phyloP scores from a whole-genome alignment of 2,888 invertebrate genomes.

The Oscheius sp. region DNA sequence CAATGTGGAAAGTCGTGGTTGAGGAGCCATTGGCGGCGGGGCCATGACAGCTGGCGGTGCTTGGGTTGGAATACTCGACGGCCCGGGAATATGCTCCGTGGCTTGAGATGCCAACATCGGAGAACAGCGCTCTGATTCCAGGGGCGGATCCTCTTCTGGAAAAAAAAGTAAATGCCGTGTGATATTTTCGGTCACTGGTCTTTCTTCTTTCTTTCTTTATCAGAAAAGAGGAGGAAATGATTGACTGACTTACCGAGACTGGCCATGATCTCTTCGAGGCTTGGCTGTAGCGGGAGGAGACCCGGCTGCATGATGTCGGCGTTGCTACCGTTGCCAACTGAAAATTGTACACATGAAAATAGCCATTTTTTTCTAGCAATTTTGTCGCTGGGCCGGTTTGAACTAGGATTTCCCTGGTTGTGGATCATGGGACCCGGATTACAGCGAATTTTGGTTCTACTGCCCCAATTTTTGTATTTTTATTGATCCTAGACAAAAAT shows the following conservation, averaged over 20 bases:
- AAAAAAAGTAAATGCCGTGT: background rate
- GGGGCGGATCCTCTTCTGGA: constrained; percentile 24
- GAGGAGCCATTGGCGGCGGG: constrained; percentile 26
- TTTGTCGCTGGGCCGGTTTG: no score
- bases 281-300: constrained; percentile 94
- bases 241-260: constrained; percentile 36
- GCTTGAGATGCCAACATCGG: constrained; percentile 21
- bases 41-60: constrained; percentile 27
- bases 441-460: no score
- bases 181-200: background rate
- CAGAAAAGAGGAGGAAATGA: background rate
- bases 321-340: constrained; percentile 73
- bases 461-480: no score
- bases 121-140: constrained; percentile 27
- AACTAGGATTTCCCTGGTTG: no score
- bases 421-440: no score
- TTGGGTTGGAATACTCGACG: constrained; percentile 25
- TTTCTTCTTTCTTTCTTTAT: background rate
- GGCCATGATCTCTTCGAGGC: constrained; percentile 72
- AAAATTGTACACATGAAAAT: background rate
- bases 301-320: constrained; percentile 94
- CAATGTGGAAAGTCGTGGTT: constrained; percentile 12
- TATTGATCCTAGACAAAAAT: no score
- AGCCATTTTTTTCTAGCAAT: no score
- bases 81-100: constrained; percentile 17